A percentile compares a stretch with the other conserved stretches of the same genome.
Conservation (phyloP, 2,797 vertebrate species). For the Leptatherina wallacei region DNA sequence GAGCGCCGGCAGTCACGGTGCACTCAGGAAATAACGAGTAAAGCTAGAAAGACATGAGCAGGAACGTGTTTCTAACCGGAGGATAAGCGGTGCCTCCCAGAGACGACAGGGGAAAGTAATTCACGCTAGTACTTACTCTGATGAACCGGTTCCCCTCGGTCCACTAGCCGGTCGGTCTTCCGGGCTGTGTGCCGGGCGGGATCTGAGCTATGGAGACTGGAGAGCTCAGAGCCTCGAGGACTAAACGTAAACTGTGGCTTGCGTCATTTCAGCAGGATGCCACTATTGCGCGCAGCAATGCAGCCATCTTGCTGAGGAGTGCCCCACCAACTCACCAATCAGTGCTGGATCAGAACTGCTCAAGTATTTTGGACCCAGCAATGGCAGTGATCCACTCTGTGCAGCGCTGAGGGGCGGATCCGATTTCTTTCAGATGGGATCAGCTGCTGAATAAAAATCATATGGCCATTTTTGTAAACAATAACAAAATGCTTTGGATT, state of each 20-base stretch:
- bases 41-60: conserved; percentile 29
- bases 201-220: conserved; percentile 73
- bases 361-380: neutral
- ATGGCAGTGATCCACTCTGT: neutral
- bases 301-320: conserved; percentile 81
- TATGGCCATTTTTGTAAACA: neutral
- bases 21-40: conserved; percentile 71
- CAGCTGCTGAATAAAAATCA: neutral
- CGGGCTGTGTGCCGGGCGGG: conserved; percentile 73
- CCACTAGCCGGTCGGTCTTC: conserved; percentile 74
- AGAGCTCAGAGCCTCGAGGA: conserved; percentile 69
- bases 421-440: neutral
- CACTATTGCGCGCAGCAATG: conserved; percentile 73
- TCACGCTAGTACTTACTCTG: conserved; percentile 75
- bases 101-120: conserved; percentile 17
- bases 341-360: conserved; percentile 35
- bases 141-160: conserved; percentile 81
- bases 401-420: neutral
- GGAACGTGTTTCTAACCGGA: conserved; percentile 10
- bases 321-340: conserved; percentile 59
- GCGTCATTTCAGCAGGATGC: conserved; percentile 81
- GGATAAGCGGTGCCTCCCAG: conserved; percentile 36
- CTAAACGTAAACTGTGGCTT: conserved; percentile 76
- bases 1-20: conserved; percentile 61
- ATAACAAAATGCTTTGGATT: neutral